These are phyloP conservation scores for Trematocara macrostoma DNA, from an alignment of 2,113 vertebrate genomes.

Conservation along the genomic window DNA sequence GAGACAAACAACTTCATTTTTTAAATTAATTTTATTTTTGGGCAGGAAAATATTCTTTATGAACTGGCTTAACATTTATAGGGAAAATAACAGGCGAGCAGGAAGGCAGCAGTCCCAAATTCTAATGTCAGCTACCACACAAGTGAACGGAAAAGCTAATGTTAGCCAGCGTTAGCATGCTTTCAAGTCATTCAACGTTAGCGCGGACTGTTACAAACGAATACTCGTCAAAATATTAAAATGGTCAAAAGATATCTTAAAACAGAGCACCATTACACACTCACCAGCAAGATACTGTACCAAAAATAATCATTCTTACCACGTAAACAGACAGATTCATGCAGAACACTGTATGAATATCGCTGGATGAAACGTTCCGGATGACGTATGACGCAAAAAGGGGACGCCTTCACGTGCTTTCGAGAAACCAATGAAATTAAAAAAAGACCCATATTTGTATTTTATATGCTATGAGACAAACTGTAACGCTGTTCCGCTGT, in stretches of 20 bases:
- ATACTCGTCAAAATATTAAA: neutral
- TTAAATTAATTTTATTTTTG: neutral
- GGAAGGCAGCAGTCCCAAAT: neutral
- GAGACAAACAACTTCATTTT: neutral
- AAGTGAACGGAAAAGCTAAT: conserved; percentile 17
- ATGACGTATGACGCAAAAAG: conserved; percentile 48
- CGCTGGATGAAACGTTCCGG: conserved; percentile 1
- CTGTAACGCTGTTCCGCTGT: neutral
- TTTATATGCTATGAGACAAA: neutral
- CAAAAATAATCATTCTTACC: conserved; percentile 1
- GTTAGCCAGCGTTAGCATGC: conserved; percentile 16
- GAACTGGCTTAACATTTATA: neutral
- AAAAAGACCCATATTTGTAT: neutral
- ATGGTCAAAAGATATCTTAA: too few relatives aligned
- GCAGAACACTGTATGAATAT: neutral
- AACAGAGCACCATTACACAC: neutral
- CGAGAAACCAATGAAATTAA: neutral
- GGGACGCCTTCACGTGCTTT: conserved; percentile 6
- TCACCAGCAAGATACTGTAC: neutral
- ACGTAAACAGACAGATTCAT: neutral
- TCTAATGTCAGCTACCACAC: neutral
- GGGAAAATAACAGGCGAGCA: rapidly evolving
- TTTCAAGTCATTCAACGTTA: neutral
- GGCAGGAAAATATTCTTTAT: neutral
- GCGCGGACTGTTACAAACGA: neutral